phyloP scores from a whole-genome alignment of 2,888 invertebrate species.

The Choreutis nemorana region DNA sequence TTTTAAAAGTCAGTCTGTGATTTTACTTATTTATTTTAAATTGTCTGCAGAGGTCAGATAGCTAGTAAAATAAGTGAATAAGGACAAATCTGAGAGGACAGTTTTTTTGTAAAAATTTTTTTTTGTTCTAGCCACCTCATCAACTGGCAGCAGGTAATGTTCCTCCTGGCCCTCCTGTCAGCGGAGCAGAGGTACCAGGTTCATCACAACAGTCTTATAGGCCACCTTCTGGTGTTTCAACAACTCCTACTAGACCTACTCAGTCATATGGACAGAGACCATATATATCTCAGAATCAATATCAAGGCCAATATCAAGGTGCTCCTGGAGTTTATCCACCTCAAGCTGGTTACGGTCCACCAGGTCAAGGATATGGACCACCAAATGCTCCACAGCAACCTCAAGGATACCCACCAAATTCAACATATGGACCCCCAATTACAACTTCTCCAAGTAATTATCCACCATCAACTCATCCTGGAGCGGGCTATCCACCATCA shows the following conservation, averaged over 20 bases:
- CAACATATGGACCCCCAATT: constrained; percentile 69
- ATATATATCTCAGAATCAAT: constrained; percentile 73
- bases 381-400: constrained; percentile 70
- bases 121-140: constrained; percentile 62
- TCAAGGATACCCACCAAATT: constrained; percentile 72
- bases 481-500: constrained; percentile 51
- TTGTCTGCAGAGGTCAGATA: too few species aligned
- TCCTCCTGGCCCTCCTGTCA: constrained; percentile 44
- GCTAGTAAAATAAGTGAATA: too few species aligned
- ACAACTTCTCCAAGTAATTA: constrained; percentile 67
- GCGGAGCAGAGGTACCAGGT: constrained; percentile 41
- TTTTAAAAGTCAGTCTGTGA: too few species aligned
- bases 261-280: constrained; percentile 75
- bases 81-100: too few species aligned
- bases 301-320: constrained; percentile 67
- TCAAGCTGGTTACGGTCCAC: constrained; percentile 73
- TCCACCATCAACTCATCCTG: constrained; percentile 60
- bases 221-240: constrained; percentile 55
- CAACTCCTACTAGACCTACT: constrained; percentile 68
- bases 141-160: constrained; percentile 62
- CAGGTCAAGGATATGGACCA: constrained; percentile 70
- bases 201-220: constrained; percentile 57
- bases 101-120: constrained; percentile 23
- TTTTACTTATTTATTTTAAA: too few species aligned
- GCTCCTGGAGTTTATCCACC: constrained; percentile 70